phyloP scores from a whole-genome alignment of 2,888 invertebrate genomes.

The Zelleria hepariella region DNA sequence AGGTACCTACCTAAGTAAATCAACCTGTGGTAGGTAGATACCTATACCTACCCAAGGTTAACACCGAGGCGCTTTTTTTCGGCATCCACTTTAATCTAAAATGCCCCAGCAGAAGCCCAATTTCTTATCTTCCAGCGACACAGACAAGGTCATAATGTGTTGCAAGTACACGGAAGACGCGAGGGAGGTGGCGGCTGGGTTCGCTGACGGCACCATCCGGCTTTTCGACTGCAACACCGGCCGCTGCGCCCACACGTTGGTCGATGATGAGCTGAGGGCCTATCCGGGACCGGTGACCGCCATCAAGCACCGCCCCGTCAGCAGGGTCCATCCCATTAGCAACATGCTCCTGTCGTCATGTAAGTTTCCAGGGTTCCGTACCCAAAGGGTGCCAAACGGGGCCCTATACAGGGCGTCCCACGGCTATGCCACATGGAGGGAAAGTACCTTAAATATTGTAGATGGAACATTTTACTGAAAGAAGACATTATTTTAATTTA shows the following conservation, averaged over 20 bases:
- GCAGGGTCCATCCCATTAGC: slow-evolving; percentile 71
- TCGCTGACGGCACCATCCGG: slow-evolving; percentile 72
- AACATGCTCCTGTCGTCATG: slow-evolving; percentile 72
- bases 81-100: background rate
- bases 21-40: background rate
- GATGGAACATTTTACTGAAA: too few relatives aligned
- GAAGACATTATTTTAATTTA: too few relatives aligned
- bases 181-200: slow-evolving; percentile 73
- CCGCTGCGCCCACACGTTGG: slow-evolving; percentile 56
- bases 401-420: too few relatives aligned
- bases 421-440: too few relatives aligned
- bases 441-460: too few relatives aligned
- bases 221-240: slow-evolving; percentile 66
- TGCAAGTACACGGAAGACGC: slow-evolving; percentile 74
- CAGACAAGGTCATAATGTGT: slow-evolving; percentile 67
- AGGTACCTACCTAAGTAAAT: background rate
- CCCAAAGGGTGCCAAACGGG: too few relatives aligned
- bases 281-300: slow-evolving; percentile 72
- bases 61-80: background rate
- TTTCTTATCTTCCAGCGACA: slow-evolving; percentile 47
- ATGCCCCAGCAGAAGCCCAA: background rate
- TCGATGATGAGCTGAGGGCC: slow-evolving; percentile 67
- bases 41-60: too few relatives aligned
- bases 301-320: slow-evolving; percentile 73
- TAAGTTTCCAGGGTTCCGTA: too few relatives aligned